These are phyloP conservation scores for Bruchidius siliquastri DNA, from an alignment of 2,888 invertebrate genomes.

Conservation along the genomic window DNA sequence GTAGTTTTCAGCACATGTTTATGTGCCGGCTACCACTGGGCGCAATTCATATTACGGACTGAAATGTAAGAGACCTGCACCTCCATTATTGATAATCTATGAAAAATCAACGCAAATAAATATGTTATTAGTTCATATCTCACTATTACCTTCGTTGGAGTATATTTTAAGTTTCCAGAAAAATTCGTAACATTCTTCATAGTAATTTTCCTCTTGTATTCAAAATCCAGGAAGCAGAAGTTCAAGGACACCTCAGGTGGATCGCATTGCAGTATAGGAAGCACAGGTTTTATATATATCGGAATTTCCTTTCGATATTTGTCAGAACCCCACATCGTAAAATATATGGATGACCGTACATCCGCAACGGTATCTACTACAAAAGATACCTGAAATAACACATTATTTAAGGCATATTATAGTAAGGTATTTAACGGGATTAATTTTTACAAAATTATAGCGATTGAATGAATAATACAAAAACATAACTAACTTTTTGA, in stretches of 20 bases:
- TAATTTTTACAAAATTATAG: too few species aligned
- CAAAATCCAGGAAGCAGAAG: constrained; percentile 57
- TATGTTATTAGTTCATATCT: too few species aligned
- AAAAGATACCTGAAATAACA: constrained; percentile 52
- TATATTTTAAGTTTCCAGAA: constrained; percentile 46
- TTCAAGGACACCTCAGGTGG: constrained; percentile 53
- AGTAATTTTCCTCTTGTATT: constrained; percentile 50
- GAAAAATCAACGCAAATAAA: too few species aligned
- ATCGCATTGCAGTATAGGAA: constrained; percentile 49
- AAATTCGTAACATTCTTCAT: constrained; percentile 50
- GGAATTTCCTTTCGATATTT: constrained; percentile 53
- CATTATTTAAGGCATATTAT: too few species aligned
- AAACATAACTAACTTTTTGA: too few species aligned
- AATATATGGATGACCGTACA: constrained; percentile 48
- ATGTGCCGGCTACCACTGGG: too few species aligned
- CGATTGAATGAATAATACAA: too few species aligned
- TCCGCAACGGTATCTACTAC: constrained; percentile 53
- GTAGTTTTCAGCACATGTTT: too few species aligned
- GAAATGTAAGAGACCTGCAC: too few species aligned
- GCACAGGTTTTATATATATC: constrained; percentile 50
- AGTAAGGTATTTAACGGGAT: too few species aligned
- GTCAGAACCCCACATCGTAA: constrained; percentile 56
- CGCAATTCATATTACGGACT: too few species aligned
- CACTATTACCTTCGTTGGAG: constrained; percentile 20
- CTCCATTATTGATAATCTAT: too few species aligned